Conservation (phyloP, 2,888 invertebrate species). For the Noctua janthina region DNA sequence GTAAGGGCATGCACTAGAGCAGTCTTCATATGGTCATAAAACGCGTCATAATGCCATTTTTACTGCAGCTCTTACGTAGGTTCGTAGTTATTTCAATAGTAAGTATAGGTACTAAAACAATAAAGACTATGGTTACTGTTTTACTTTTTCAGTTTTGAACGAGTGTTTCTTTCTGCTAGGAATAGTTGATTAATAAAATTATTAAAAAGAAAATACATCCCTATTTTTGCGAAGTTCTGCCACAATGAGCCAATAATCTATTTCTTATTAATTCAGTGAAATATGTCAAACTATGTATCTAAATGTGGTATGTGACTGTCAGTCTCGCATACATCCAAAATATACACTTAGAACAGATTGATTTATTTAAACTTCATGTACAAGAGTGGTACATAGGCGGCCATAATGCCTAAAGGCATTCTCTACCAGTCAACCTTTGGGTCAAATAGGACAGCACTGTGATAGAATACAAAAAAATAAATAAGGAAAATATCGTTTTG, state of each 20-base stretch:
- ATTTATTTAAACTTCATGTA: no score
- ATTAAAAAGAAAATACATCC: neutral
- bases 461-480: no score
- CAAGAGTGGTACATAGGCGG: no score
- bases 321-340: no score
- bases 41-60: conserved; percentile 54
- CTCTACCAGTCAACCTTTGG: no score
- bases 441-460: no score
- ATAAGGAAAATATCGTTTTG: no score
- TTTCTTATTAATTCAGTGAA: no score
- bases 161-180: neutral
- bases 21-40: conserved; percentile 50
- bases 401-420: no score
- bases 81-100: conserved; percentile 41
- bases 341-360: no score
- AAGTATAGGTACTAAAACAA: conserved; percentile 11
- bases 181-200: neutral
- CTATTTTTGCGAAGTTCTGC: neutral
- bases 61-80: conserved; percentile 45
- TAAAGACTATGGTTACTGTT: conserved; percentile 12
- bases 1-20: conserved; percentile 43
- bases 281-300: no score
- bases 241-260: neutral
- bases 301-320: no score
- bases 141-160: neutral